Percentiles rank a stretch among this genome's conserved stretches.
phyloP scores from a whole-genome alignment of 2,797 vertebrate genomes.

The Sebastolobus altivelis region DNA sequence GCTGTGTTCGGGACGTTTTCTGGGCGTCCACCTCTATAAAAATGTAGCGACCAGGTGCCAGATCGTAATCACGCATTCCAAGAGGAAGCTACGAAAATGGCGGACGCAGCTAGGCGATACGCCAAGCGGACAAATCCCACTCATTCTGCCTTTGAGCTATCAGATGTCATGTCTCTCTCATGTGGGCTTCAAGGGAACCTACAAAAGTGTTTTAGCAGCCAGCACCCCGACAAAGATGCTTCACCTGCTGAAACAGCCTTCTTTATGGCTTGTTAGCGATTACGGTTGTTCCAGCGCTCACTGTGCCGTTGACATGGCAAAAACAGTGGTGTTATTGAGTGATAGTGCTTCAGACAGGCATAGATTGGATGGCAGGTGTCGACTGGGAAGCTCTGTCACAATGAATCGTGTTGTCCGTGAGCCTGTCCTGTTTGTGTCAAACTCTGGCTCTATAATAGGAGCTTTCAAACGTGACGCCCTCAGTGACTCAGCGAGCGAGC shows the following conservation, averaged over 20 bases:
- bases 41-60: not conserved
- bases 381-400: slow-evolving; percentile 72
- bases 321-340: slow-evolving; percentile 68
- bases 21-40: not conserved
- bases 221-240: slow-evolving; percentile 1
- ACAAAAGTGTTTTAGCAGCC: not conserved
- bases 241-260: not conserved
- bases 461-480: slow-evolving; percentile 49
- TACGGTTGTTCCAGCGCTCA: slow-evolving; percentile 17
- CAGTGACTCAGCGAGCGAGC: slow-evolving; percentile 47
- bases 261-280: slow-evolving; percentile 34
- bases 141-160: slow-evolving; percentile 10
- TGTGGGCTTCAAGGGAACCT: slow-evolving; percentile 16
- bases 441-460: slow-evolving; percentile 45
- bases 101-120: not conserved
- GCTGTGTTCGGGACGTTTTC: not conserved
- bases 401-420: slow-evolving; percentile 60
- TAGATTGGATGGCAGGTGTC: slow-evolving; percentile 75
- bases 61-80: not conserved
- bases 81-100: not conserved
- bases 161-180: slow-evolving; percentile 8
- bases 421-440: slow-evolving; percentile 50
- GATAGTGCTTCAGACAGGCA: slow-evolving; percentile 66
- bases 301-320: slow-evolving; percentile 32
- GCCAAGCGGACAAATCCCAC: not conserved